These are phyloP conservation scores for Eonycteris spelaea DNA, from an alignment of 2,113 vertebrate genomes.

Conservation along the genomic window DNA sequence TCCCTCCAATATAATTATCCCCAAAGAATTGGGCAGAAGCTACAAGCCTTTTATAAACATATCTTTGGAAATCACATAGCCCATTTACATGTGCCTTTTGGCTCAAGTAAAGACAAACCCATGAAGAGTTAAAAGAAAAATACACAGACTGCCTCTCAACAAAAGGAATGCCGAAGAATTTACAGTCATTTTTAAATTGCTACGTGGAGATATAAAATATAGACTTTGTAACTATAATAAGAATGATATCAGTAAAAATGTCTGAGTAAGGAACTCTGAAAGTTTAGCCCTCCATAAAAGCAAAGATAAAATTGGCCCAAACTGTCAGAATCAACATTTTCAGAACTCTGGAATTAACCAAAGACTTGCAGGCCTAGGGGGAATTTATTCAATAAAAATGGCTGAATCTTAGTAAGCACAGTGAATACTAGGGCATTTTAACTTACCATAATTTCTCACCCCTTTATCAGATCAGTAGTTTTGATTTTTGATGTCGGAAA, in stretches of 20 bases:
- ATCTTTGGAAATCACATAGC: not conserved
- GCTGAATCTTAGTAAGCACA: not conserved
- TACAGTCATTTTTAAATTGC: not conserved
- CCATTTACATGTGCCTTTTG: not conserved
- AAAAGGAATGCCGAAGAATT: not conserved
- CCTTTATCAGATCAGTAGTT: not conserved
- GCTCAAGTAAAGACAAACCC: not conserved
- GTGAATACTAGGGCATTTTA: not conserved
- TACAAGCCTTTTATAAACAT: not conserved
- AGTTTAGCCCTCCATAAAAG: not conserved
- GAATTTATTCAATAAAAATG: not conserved
- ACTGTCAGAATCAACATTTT: not conserved
- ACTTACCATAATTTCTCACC: not conserved
- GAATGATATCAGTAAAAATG: not conserved
- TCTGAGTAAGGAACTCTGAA: constrained; percentile 8
- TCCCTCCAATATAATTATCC: not conserved
- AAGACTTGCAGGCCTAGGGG: not conserved
- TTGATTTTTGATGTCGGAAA: not conserved
- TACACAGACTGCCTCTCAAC: not conserved
- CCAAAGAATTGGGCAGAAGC: not conserved
- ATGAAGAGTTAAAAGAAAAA: not conserved
- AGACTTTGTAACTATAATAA: not conserved
- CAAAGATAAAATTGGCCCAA: not conserved
- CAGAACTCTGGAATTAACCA: not conserved
- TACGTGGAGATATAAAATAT: not conserved